Base-by-base conservation (phyloP, 2,888 invertebrate species). In the Conops quadrifasciatus region DNA sequence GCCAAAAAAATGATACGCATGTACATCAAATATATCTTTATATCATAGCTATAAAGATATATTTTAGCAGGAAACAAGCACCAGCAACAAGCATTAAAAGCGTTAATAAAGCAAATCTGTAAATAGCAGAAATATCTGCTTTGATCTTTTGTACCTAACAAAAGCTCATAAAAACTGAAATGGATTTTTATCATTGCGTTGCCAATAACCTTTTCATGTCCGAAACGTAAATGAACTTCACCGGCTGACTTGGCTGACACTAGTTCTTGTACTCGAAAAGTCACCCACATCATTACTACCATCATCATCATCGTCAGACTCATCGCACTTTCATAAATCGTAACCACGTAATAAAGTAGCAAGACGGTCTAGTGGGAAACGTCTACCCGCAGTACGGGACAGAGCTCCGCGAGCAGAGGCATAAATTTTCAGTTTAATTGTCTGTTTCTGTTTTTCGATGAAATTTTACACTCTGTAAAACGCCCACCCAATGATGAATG, bases 351-450 rank as follows among this genome's bases (percentile, higher is more conserved):
- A 66, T 72, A 72, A 72, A 66, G 47, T 21, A 67, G 64, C 70
- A 49, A 56, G 58, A 4, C 49, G n/a, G n/a, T 64, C 36, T 64
- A 67, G 28, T 28, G 43, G 53, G 51, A 64, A 56, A 65, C 56
- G 49, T 59, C 26, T 36, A 67, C 58, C 45, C 58, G 21, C 49
- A 19, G 36, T 21, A 53, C 28, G 47, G n/a, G 1, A 30, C 19
- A n/a, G 28, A 68, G 26, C 45, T 43, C 26, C 51, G 53, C 51
- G 2, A 28, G 59, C 43, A 49, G 73, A 76, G 79, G 75, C 77
- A 81, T 81, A 80, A 82, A 82, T 82, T 80, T 79, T 78, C 80
- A 80, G 82, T 80, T 80, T 82, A 80, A 82, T 79, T 80, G 79
- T 79, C 80, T 80, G 62, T 64, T 58, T 43, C 60, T 36, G 5